phyloP scores from a whole-genome alignment of 1,140 invertebrate genomes.

The Ostrea denselamellosa region DNA sequence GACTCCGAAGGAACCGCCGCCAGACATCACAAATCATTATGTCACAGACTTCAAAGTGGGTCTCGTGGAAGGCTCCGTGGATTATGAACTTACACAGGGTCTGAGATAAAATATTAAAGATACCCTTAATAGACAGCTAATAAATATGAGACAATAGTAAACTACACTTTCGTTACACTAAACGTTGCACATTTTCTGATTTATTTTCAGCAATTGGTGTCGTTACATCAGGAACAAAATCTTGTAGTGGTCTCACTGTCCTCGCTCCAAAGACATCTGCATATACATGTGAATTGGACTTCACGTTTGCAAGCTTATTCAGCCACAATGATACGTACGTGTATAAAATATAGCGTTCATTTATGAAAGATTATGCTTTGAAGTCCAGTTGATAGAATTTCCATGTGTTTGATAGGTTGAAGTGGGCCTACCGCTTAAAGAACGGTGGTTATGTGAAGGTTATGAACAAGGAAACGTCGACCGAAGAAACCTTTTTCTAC shows the following conservation, averaged over 20 bases:
- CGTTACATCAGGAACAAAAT: background rate
- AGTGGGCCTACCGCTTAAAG: background rate
- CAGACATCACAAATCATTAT: background rate
- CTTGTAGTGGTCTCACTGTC: background rate
- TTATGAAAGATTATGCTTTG: background rate
- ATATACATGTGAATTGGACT: conserved; percentile 13
- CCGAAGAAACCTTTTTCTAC: conserved; percentile 1
- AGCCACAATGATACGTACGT: conserved; percentile 2
- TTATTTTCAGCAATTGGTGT: background rate
- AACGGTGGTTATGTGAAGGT: conserved; percentile 25
- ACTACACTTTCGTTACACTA: background rate
- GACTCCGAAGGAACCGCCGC: background rate
- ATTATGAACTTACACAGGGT: conserved; percentile 24
- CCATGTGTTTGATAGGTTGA: background rate
- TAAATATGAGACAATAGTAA: background rate
- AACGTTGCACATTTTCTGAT: background rate
- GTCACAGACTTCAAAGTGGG: conserved; percentile 27
- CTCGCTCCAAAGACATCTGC: conserved; percentile 6
- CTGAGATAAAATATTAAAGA: background rate
- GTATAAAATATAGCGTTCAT: background rate
- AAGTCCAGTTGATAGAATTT: background rate
- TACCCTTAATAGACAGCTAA: background rate
- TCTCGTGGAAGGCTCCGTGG: conserved; percentile 5
- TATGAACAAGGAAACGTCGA: conserved; percentile 7
- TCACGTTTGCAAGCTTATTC: conserved; percentile 3